Evolutionary conservation across 2,797 vertebrate genomes (phyloP).

Genomic region (Xenentodon cancila): DNA sequence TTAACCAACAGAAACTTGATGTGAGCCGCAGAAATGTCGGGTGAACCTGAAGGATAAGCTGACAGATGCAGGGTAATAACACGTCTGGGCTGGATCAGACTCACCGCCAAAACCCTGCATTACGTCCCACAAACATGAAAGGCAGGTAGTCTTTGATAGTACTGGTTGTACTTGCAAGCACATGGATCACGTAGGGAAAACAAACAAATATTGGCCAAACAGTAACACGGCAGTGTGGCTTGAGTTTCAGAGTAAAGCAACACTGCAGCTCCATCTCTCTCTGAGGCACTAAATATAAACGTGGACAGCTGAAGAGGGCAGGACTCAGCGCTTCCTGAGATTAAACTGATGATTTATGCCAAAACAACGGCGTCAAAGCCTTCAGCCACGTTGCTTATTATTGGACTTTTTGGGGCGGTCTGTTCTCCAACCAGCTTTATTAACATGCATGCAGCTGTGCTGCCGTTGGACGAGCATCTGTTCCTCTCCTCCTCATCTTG

Average conservation of each 20-base stretch:
- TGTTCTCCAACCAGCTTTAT: conserved; percentile 29
- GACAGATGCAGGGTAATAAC: conserved; percentile 39
- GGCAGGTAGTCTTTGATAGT: too few relatives aligned
- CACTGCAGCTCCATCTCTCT: conserved; percentile 9
- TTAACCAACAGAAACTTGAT: neutral
- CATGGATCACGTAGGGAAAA: conserved; percentile 1
- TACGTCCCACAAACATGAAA: too few relatives aligned
- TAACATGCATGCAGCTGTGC: conserved; percentile 35
- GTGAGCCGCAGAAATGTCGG: conserved; percentile 2
- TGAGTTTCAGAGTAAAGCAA: conserved; percentile 48
- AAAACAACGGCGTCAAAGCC: conserved; percentile 60
- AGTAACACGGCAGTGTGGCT: conserved; percentile 51
- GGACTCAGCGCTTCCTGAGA: conserved; percentile 57
- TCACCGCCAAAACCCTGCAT: neutral
- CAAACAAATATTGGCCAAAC: conserved; percentile 8
- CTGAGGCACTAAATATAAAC: conserved; percentile 78
- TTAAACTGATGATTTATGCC: conserved; percentile 70
- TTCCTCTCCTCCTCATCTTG: conserved; percentile 3
- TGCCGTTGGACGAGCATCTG: neutral
- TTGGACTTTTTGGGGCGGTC: conserved; percentile 58
- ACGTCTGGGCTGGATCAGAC: neutral
- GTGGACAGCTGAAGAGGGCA: conserved; percentile 74
- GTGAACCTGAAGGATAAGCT: conserved; percentile 14
- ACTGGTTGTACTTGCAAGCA: too few relatives aligned
- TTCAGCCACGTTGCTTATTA: conserved; percentile 57